Percentiles rank a stretch among this genome's conserved stretches.
phyloP scores from a whole-genome alignment of 1,140 invertebrate species.

The Drosophila orena region DNA sequence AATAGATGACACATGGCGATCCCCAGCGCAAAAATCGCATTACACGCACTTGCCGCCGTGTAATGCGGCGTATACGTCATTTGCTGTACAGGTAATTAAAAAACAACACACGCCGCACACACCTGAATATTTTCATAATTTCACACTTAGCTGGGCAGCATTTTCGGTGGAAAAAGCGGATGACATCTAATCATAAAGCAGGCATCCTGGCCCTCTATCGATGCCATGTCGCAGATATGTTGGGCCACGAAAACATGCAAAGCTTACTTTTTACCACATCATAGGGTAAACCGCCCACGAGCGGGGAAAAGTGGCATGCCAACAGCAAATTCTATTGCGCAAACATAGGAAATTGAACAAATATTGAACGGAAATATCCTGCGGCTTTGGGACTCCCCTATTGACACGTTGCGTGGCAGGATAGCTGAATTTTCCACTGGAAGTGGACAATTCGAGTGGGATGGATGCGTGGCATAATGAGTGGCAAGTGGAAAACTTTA shows the following conservation, averaged over 20 bases:
- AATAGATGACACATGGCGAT: constrained; percentile 20
- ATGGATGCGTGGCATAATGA: constrained; percentile 37
- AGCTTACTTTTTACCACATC: not conserved
- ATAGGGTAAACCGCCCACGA: constrained; percentile 4
- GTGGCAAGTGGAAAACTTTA: constrained; percentile 51
- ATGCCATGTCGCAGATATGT: constrained; percentile 6
- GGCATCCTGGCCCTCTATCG: constrained; percentile 3
- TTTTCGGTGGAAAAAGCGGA: constrained; percentile 43
- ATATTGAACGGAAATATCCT: constrained; percentile 81
- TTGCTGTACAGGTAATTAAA: constrained; percentile 67
- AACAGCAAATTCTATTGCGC: constrained; percentile 67
- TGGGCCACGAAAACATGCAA: constrained; percentile 36
- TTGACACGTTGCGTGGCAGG: constrained; percentile 36
- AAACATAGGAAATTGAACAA: constrained; percentile 78
- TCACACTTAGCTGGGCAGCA: constrained; percentile 66
- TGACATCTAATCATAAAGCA: constrained; percentile 53
- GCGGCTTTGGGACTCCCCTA: constrained; percentile 51
- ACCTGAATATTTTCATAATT: constrained; percentile 67
- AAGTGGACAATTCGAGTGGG: not conserved
- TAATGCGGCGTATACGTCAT: constrained; percentile 67
- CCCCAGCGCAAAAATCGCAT: constrained; percentile 26
- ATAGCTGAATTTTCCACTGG: constrained; percentile 31
- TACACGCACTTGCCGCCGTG: constrained; percentile 26
- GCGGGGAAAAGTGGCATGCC: constrained; percentile 36
- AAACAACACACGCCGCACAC: constrained; percentile 38